These are phyloP conservation scores for Macrophya alboannulata DNA, from an alignment of 2,888 invertebrate genomes.

Conservation along the genomic window DNA sequence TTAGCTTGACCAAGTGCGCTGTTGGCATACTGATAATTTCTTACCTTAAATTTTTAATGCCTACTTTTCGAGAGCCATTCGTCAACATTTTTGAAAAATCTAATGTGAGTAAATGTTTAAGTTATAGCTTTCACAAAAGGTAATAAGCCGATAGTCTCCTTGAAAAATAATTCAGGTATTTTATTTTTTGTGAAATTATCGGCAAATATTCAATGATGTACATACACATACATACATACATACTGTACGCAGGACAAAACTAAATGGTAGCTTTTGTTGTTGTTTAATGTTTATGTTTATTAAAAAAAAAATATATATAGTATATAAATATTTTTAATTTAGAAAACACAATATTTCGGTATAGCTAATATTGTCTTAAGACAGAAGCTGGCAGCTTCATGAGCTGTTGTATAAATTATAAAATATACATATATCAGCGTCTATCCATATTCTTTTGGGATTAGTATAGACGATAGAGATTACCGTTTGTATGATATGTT, in stretches of 20 bases:
- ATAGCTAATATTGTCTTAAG: conserved; percentile 37
- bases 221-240: conserved; percentile 56
- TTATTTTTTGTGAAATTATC: conserved; percentile 14
- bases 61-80: background rate
- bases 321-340: conserved; percentile 56
- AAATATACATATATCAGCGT: conserved; percentile 59
- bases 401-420: conserved; percentile 64
- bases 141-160: background rate
- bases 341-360: conserved; percentile 43
- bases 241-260: conserved; percentile 61
- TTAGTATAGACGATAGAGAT: conserved; percentile 54
- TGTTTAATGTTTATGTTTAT: conserved; percentile 66
- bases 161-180: conserved; percentile 5
- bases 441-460: conserved; percentile 58
- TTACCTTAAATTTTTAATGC: background rate
- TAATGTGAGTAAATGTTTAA: background rate
- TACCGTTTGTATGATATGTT: conserved; percentile 61
- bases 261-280: conserved; percentile 61
- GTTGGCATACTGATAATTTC: conserved; percentile 31
- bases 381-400: conserved; percentile 58
- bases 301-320: conserved; percentile 54
- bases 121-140: background rate
- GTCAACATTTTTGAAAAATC: conserved; percentile 31
- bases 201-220: conserved; percentile 30
- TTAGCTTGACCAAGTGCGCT: conserved; percentile 30